Percentiles rank a stretch among this genome's conserved stretches.
phyloP scores from a whole-genome alignment of 64 coral and sea anemone genomes.

The Anthopleura sola region DNA sequence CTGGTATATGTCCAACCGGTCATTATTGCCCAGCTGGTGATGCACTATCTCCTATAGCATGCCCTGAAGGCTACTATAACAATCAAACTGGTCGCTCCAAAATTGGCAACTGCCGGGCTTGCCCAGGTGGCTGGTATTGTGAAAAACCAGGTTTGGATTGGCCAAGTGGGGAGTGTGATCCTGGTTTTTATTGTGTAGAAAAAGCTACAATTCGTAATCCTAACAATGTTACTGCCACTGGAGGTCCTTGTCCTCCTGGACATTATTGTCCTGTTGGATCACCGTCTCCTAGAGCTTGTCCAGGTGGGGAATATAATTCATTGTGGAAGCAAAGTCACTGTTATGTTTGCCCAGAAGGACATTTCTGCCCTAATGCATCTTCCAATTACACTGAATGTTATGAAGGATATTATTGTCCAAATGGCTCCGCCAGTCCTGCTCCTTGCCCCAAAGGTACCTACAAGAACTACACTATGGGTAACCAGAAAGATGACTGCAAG shows the following conservation, averaged over 20 bases:
- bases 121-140: conserved; percentile 84
- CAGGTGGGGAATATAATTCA: conserved; percentile 77
- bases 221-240: conserved; percentile 64
- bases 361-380: conserved; percentile 97
- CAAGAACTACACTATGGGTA: conserved; percentile 85
- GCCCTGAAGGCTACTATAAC: conserved; percentile 78
- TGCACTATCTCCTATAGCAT: conserved; percentile 66
- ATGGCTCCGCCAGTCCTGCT: conserved; percentile 55
- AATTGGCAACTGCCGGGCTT: conserved; percentile 54
- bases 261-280: conserved; percentile 76
- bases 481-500: conserved; percentile 68
- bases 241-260: conserved; percentile 91
- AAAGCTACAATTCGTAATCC: conserved; percentile 61
- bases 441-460: conserved; percentile 90
- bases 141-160: conserved; percentile 76
- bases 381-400: conserved; percentile 69
- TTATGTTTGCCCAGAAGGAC: conserved; percentile 66
- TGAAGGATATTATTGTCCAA: conserved; percentile 80
- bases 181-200: conserved; percentile 84
- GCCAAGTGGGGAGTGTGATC: conserved; percentile 81
- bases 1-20: conserved; percentile 89
- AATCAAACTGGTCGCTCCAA: conserved; percentile 64
- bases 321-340: conserved; percentile 78
- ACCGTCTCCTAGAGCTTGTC: conserved; percentile 66
- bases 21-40: conserved; percentile 76